phyloP scores from a whole-genome alignment of 2,797 vertebrate genomes.

The Scolopax bukidnonensis region DNA sequence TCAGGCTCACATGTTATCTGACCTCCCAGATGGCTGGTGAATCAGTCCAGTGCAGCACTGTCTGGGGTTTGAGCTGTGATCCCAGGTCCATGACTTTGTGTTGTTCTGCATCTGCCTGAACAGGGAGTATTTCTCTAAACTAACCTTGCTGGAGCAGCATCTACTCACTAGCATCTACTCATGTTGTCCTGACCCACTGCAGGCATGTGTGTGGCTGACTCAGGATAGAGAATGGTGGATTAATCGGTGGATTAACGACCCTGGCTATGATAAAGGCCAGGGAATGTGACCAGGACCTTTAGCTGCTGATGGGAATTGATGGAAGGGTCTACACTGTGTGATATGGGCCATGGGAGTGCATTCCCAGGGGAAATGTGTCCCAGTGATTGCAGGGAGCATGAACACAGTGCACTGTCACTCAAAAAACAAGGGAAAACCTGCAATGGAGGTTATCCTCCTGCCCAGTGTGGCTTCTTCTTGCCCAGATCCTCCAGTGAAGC shows the following conservation, averaged over 20 bases:
- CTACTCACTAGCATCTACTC: background rate
- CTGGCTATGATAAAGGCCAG: background rate
- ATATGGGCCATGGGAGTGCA: accelerated
- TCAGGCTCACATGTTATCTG: background rate
- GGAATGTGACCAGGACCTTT: background rate
- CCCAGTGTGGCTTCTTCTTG: background rate
- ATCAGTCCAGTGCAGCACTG: accelerated
- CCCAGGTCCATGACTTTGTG: background rate
- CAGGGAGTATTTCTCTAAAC: background rate
- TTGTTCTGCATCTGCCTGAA: background rate
- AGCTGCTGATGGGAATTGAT: background rate
- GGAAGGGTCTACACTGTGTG: background rate
- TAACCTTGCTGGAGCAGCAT: background rate
- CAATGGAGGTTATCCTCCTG: background rate
- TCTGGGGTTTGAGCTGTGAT: background rate
- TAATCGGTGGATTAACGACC: background rate
- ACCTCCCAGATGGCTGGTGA: background rate
- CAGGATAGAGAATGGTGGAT: background rate
- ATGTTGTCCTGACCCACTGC: accelerated
- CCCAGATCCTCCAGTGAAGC: background rate
- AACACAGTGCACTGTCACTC: background rate
- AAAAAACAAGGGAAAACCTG: background rate
- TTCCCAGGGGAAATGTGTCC: background rate
- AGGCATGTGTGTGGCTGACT: accelerated
- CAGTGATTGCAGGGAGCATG: accelerated